Evolutionary conservation across 2,888 invertebrate species (phyloP), one percentile per base, ranked within the genome.

Genomic region (Netelia fuscicornis): DNA sequence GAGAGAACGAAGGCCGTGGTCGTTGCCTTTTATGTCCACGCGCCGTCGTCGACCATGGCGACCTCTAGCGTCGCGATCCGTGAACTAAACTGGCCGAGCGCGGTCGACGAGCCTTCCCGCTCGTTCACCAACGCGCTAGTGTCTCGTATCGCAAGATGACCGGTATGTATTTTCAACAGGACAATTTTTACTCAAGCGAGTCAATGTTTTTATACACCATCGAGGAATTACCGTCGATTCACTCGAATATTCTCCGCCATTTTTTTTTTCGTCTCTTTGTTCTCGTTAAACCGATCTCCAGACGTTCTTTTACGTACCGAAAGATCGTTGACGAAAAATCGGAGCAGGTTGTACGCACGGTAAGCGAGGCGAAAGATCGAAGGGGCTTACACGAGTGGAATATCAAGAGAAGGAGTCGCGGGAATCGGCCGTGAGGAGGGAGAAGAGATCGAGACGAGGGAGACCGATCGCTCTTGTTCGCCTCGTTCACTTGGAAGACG

Each of bases 21-120:
- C 67, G 88, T 87, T 90, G 86, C 91, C 91, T 91, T 91, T 91
- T 91, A 91, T 90, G 91, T 91, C 88, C 91, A 87, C 87, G 87
- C 87, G 87, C 88, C 86, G 86, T 86, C 71, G 87, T 87, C 88
- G 84, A 85, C 87, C 85, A 68, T 76, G 83, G 62, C 52, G 37
- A 25, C 44, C 37, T 76, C 86, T 76, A 85, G 67, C 62, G 75
- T 58, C 72, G 17, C 77, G 84, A 76, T 68, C 44, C 65, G 72
- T 8, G 64, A 64, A 75, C 37, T 58, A 30, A 30, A 3, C 30
- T 5, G 30, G 6, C 30, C 30, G 30, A 30, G 30, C 30, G 30
- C 30, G 48, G 23, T 75, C 23, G 48, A 75, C 52, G 23, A 67
- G 17, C 74, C 23, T 62, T 2, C 42, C 20, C 58, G n/a, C 58